phyloP scores from a whole-genome alignment of 2,888 invertebrate species.

The Scotopteryx bipunctaria region DNA sequence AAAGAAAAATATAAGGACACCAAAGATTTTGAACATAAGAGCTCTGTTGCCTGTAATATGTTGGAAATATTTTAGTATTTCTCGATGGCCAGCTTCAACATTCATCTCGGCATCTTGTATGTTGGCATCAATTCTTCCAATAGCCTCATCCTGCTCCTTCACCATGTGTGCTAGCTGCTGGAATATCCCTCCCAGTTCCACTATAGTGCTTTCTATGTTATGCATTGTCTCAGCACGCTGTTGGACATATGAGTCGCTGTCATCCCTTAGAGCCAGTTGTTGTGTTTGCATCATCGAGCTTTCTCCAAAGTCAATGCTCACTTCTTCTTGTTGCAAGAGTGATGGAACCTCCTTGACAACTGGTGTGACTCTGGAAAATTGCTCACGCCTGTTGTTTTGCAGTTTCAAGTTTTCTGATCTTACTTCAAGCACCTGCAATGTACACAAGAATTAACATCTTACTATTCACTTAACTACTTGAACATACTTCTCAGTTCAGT shows the following conservation, averaged over 20 bases:
- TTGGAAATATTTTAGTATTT: slow-evolving; percentile 98
- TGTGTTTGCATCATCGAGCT: slow-evolving; percentile 75
- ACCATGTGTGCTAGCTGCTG: slow-evolving; percentile 98
- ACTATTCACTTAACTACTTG: no score
- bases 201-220: slow-evolving; percentile 99
- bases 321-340: slow-evolving; percentile 86
- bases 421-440: slow-evolving; percentile 93
- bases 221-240: slow-evolving; percentile 99
- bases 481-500: no score
- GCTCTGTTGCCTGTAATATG: slow-evolving; percentile 98
- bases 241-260: slow-evolving; percentile 94
- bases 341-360: slow-evolving; percentile 74
- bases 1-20: slow-evolving; percentile 98
- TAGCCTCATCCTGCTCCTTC: slow-evolving; percentile 99
- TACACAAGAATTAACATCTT: no score
- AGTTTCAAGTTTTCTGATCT: slow-evolving; percentile 98
- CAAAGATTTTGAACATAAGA: slow-evolving; percentile 99
- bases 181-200: slow-evolving; percentile 99
- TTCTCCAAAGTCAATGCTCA: slow-evolving; percentile 93
- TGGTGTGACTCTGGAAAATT: slow-evolving; percentile 85
- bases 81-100: slow-evolving; percentile 98
- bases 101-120: slow-evolving; percentile 97
- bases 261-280: slow-evolving; percentile 91
- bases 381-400: slow-evolving; percentile 96
- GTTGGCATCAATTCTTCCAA: slow-evolving; percentile 98